Base-by-base conservation (phyloP, 2,113 vertebrate genomes). In the Pelvicachromis taeniatus region DNA sequence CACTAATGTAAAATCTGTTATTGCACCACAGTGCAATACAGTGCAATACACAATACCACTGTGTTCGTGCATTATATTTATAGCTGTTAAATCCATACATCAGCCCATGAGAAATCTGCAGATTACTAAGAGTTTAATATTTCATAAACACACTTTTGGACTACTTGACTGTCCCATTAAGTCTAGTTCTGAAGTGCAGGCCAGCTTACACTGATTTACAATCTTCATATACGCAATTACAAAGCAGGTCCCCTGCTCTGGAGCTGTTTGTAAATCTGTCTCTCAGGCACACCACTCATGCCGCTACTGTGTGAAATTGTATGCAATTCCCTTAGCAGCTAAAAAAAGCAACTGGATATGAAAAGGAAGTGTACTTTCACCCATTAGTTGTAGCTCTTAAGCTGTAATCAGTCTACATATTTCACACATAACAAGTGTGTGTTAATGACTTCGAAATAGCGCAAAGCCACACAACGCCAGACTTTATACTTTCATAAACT, bases 301-400 rank as follows among this genome's bases (percentile, higher is more conserved):
- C 26, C 70, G 31, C 70, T 55, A 12, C 52, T 56, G 84, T 88
- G 85, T 91, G 81, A 92, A 87, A 88, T 83, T 65, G 29, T 83
- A 4, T 50, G 78, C 85, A 68, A 90, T 87, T 85, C 80, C 63
- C 54, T 63, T 84, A 78, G 85, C 53, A 83, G 82, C 56, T 63
- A 33, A 5, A 55, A 63, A 65, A 77, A 68, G 90, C 84, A 86
- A 91, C 58, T 70, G 35, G 84, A 92, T 89, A 90, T 87, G 78
- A 89, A 91, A 89, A 83, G 84, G 85, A 91, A 87, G 63, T 79
- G 45, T 31, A 55, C 54, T 77, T 85, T 48, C n/a, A 78, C 17
- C 16, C 33, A 68, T 6, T 59, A 73, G 50, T 48, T 78, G 13
- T 33, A 56, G 61, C n/a, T 85, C 78, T 80, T 61, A 79, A 23